Evolutionary conservation across 2,797 vertebrate species (phyloP), one percentile per base, ranked within the genome.

Genomic region (Acipenser transmontanus): DNA sequence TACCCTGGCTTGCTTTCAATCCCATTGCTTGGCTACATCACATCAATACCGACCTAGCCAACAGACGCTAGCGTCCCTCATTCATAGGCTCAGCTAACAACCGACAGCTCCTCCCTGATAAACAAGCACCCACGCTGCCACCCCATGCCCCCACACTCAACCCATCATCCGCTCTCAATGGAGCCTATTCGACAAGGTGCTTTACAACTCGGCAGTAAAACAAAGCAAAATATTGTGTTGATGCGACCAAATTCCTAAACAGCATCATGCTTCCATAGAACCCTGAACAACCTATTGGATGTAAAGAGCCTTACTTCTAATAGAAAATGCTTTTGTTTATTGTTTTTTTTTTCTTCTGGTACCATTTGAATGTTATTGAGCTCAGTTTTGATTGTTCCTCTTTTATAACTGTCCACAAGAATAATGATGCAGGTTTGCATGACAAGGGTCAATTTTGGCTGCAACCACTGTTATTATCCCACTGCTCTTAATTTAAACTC

Each of bases 1-100:
- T 93, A 93, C 95, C 89, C 83, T 85, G 91, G 93, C 92, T 89
- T 78, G 82, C 84, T 90, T 94, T 94, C 93, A 98, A 95, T 97
- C 95, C 94, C 89, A 98, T 98, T 98, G 98, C 90, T 85, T 74
- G 83, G 89, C 94, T 95, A 91, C 93, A 87, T 89, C 85, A 79
- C 92, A 91, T 98, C 93, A 98, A 94, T 95, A 93, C 93, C 87
- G 86, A 85, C 91, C 83, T 89, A 91, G 91, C 90, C 91, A 85
- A 85, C 91, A 90, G 87, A 82, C 70, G 82, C 87, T 85, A 84
- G 95, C 95, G 91, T 97, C 93, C 87, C 85, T 91, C 86, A 92
- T 97, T 98, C 94, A 97, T 75, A 47, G 20, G 71, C 80, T 20
- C 85, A 76, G 82, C 79, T 84, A 89, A 92, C 91, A 91, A 92